Base-by-base conservation (phyloP, 2,888 invertebrate species). In the Melieria crassipennis region DNA sequence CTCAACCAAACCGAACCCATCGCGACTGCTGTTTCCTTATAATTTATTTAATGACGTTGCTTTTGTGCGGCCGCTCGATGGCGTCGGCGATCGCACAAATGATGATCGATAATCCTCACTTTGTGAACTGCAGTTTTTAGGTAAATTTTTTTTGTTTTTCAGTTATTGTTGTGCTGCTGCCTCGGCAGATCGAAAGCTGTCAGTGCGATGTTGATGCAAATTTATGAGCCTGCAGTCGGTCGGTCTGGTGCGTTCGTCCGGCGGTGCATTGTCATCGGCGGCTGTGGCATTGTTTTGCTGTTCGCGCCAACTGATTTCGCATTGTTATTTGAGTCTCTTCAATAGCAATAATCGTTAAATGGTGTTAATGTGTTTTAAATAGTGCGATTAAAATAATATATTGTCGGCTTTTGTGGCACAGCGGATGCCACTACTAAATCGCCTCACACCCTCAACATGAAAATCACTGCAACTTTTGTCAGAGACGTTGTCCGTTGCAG, bases 311-410 rank as follows among this genome's bases (percentile, higher is more conserved):
- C 5, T 10, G 9, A 5, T 60, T n/a, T 10, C 63, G 11, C 45
- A 43, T 43, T 43, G 43, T 43, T 42, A 46, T n/a, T 63, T 65
- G 68, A 68, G 69, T 71, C 69, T 73, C 73, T 72, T 77, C 76
- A 79, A 80, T 78, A 81, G 77, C 76, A 78, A 78, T 83, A 83
- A 82, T 78, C 77, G 76, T 77, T 78, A 80, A 82, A 79, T 78
- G 55, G 77, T 76, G 77, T 76, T 75, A 83, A 83, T 83, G 84
- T 77, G 78, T 84, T 83, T 84, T 83, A 84, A 83, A 82, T 80
- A 83, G 84, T 79, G 83, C 81, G 79, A 81, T 80, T 78, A 83
- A 80, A 83, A 81, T 79, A 82, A 83, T 79, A 81, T 79, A 81
- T 82, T 50, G 61, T 55, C 68, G 55, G 65, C 61, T 50, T 50